Percentiles rank a stretch among this genome's conserved stretches.
Evolutionary conservation across 2,888 invertebrate genomes (phyloP).

Genomic region (Coecobrya sp.): DNA sequence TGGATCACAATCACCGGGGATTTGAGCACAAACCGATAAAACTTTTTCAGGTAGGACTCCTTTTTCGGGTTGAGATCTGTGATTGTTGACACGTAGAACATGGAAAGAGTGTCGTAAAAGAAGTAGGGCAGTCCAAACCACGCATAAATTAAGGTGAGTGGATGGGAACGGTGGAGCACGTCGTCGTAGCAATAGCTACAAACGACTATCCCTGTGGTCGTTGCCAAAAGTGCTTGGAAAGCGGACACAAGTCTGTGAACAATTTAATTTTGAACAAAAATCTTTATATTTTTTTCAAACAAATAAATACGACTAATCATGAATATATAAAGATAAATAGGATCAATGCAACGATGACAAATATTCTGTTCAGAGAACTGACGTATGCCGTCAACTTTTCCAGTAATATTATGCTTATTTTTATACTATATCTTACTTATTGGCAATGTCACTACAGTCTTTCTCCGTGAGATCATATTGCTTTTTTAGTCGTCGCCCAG

Average conservation of each 20-base stretch:
- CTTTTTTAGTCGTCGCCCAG: conserved; percentile 90
- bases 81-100: conserved; percentile 91
- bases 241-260: conserved; percentile 91
- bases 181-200: conserved; percentile 91
- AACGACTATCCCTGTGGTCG: conserved; percentile 91
- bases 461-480: conserved; percentile 91
- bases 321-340: too few species aligned
- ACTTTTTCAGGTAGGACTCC: conserved; percentile 73
- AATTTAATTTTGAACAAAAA: too few species aligned
- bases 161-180: conserved; percentile 91
- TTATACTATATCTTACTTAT: conserved; percentile 90
- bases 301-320: too few species aligned
- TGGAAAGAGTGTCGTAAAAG: conserved; percentile 94
- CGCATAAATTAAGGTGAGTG: conserved; percentile 92
- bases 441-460: conserved; percentile 92
- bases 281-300: too few species aligned
- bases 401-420: too few species aligned
- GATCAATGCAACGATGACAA: too few species aligned
- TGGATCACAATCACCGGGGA: conserved; percentile 93
- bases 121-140: conserved; percentile 92
- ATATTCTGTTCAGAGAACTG: too few species aligned
- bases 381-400: too few species aligned
- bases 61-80: conserved; percentile 69
- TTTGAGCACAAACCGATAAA: conserved; percentile 88
- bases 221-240: conserved; percentile 91